A percentile compares a stretch with the other conserved stretches of the same genome.
Evolutionary conservation across 2,113 vertebrate genomes (phyloP).

Genomic region (Monarcha castaneiventris): DNA sequence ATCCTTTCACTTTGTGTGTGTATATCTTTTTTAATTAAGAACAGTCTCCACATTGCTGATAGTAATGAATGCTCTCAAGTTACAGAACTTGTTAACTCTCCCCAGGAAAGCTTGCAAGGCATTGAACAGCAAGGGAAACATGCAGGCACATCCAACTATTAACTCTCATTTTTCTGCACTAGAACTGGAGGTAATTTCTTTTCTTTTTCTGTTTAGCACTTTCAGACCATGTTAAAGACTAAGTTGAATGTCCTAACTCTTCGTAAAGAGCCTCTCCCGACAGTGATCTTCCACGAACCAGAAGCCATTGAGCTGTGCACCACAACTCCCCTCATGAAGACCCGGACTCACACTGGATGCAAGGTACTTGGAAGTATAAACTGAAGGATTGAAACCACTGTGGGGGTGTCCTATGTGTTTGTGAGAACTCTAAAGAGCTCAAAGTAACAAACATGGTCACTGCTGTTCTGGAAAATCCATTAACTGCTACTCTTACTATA

Average conservation of each 20-base stretch:
- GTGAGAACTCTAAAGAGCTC: background rate
- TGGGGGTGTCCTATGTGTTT: background rate
- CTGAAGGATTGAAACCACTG: background rate
- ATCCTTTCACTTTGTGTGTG: background rate
- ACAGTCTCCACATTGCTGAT: background rate
- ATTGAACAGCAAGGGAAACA: background rate
- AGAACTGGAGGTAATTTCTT: background rate
- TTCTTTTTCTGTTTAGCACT: slow-evolving; percentile 83
- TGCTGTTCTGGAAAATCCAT: background rate
- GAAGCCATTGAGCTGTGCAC: slow-evolving; percentile 97
- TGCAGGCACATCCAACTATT: background rate
- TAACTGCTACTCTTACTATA: background rate
- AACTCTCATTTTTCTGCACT: background rate
- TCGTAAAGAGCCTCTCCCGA: slow-evolving; percentile 92
- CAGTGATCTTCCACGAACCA: slow-evolving; percentile 96
- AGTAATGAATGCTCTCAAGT: background rate
- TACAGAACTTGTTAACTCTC: background rate
- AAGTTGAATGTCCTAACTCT: slow-evolving; percentile 97
- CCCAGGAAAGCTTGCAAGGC: background rate
- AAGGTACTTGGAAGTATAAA: slow-evolving; percentile 79
- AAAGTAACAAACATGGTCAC: background rate
- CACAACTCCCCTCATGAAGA: slow-evolving; percentile 88
- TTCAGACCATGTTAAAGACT: slow-evolving; percentile 99
- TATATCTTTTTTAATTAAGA: background rate
- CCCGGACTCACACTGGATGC: slow-evolving; percentile 85